phyloP scores from a whole-genome alignment of 1,140 invertebrate genomes.

The Helicoverpa zea region DNA sequence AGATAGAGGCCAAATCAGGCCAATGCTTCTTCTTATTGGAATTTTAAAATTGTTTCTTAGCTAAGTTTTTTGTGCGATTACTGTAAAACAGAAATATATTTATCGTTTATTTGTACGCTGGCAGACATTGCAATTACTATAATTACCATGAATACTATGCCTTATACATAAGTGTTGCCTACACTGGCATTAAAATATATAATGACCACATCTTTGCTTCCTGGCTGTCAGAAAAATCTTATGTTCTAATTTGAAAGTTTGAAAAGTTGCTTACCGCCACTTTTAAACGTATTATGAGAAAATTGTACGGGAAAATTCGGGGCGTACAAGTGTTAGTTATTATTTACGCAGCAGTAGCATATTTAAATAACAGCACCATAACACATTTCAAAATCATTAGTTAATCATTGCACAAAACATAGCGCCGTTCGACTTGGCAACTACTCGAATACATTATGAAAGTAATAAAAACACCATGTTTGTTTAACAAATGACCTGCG shows the following conservation, averaged over 20 bases:
- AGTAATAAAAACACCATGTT: not conserved
- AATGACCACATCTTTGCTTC: not conserved
- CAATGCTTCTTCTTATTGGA: no score
- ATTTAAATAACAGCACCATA: no score
- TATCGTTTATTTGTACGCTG: conserved; percentile 1
- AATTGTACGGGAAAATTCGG: no score
- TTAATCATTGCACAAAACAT: not conserved
- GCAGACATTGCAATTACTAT: conserved; percentile 9
- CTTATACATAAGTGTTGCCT: not conserved
- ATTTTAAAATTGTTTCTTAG: no score
- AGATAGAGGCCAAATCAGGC: no score
- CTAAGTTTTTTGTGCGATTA: no score
- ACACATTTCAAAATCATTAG: not conserved
- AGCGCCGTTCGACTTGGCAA: not conserved
- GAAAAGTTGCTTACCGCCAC: not conserved
- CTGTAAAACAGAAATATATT: not conserved
- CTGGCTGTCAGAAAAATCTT: not conserved
- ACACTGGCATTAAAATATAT: not conserved
- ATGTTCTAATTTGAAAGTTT: conserved; percentile 19
- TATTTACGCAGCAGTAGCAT: no score
- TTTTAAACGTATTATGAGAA: no score
- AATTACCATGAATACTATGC: not conserved
- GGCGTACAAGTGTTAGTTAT: no score
- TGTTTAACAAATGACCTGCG: conserved; percentile 19
- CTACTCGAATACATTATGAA: not conserved